These are phyloP conservation scores for Drosophila mauritiana DNA, from an alignment of 1,140 invertebrate genomes.

Conservation along the genomic window DNA sequence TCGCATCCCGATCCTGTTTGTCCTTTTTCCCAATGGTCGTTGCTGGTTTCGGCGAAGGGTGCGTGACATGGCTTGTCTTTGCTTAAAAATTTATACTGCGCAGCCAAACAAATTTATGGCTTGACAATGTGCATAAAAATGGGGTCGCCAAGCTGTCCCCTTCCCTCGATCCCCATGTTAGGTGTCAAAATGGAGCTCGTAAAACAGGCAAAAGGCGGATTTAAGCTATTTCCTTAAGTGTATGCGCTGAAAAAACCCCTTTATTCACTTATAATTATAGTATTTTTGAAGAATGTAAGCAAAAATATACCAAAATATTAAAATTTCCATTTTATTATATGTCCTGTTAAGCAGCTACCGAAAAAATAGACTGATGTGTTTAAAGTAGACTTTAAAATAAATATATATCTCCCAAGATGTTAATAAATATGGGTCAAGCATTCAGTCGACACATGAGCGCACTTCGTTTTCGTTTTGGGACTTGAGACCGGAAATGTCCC, in stretches of 20 bases:
- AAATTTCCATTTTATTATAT: no score
- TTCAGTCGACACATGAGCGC: slow-evolving; percentile 42
- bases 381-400: background rate
- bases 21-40: slow-evolving; percentile 1
- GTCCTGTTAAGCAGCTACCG: background rate
- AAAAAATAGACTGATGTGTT: background rate
- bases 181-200: slow-evolving; percentile 56
- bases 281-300: background rate
- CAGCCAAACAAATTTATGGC: slow-evolving; percentile 77
- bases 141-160: slow-evolving; percentile 40
- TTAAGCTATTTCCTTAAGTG: slow-evolving; percentile 10
- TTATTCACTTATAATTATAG: background rate
- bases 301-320: no score
- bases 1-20: slow-evolving; percentile 27
- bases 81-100: slow-evolving; percentile 70
- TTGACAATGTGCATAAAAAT: slow-evolving; percentile 52
- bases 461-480: slow-evolving; percentile 23
- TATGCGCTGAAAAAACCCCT: background rate
- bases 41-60: slow-evolving; percentile 28
- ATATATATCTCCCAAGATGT: slow-evolving; percentile 29
- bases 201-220: slow-evolving; percentile 9
- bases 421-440: slow-evolving; percentile 60
- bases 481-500: background rate
- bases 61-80: slow-evolving; percentile 64
- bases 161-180: slow-evolving; percentile 24